Base-by-base conservation (phyloP, 1,140 invertebrate genomes). In the Tetragonula clypearis region DNA sequence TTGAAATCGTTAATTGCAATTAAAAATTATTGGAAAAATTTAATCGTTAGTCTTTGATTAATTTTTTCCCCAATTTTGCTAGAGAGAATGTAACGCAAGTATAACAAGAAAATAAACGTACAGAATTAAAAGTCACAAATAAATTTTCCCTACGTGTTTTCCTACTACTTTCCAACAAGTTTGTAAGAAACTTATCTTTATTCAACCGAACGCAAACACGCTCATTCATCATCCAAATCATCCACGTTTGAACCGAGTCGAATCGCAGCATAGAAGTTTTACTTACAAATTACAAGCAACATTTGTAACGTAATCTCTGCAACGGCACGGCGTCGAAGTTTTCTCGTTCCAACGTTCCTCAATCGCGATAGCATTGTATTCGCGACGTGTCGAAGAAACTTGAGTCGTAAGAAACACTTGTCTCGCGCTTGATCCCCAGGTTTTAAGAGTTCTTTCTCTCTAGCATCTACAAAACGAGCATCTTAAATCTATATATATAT, bases 351-450 rank as follows among this genome's bases (percentile, higher is more conserved):
- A 74, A 56, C 83, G 49, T 1, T 30, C 41, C 69, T 49, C 60
- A 53, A 85, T 85, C 71, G 71, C 58, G 84, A 69, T 81, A 75
- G 60, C 77, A 85, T 85, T 53, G 79, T 85, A 68, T 65, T 73
- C 56, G 71, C 23, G 62, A 23, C 21, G 62, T 62, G 76, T 79
- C 76, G 56, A 79, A 75, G 78, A 85, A 85, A 85, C 71, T 85
- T 68, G 53, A 74, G 71, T 75, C 78, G 84, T 85, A 85, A 85
- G 79, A 85, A 85, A 85, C 84, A 85, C 79, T 85, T 60, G 84
- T 58, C 79, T 15, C 83, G 23, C 9, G 19, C 76, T 1, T 72
- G 76, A 35, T 74, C 30, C 69, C 53, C 69, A 15, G 41, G 69
- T 81, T 81, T 79, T 72, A 71, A 79, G 58, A 53, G 53, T 65